Evolutionary conservation across 2,113 vertebrate species (phyloP).

Genomic region (Hassar affinis): DNA sequence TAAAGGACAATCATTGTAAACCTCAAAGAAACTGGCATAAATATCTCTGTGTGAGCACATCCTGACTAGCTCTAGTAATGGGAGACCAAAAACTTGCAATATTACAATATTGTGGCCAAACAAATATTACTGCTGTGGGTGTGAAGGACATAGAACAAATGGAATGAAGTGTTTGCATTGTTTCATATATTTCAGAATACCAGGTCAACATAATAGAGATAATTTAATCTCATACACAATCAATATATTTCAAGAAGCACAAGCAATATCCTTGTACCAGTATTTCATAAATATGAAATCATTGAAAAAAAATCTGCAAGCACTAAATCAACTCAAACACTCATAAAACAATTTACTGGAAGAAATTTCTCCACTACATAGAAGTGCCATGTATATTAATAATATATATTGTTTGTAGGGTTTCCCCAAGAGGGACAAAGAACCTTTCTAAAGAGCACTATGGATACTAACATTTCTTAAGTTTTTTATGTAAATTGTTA

Average conservation of each 20-base stretch:
- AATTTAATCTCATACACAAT: neutral
- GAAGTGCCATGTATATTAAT: neutral
- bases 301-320: neutral
- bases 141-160: neutral
- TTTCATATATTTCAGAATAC: slow-evolving; percentile 3
- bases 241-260: neutral
- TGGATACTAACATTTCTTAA: neutral
- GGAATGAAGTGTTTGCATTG: neutral
- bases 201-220: slow-evolving; percentile 1
- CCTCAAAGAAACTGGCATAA: slow-evolving; percentile 4
- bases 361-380: neutral
- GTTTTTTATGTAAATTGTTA: neutral
- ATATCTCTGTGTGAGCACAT: neutral
- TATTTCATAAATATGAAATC: slow-evolving; percentile 1
- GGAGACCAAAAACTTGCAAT: neutral
- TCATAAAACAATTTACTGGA: slow-evolving; percentile 4
- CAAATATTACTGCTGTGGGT: neutral
- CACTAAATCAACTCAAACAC: neutral
- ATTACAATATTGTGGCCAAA: neutral
- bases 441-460: neutral
- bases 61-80: neutral
- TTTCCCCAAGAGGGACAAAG: neutral
- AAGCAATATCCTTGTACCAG: slow-evolving; percentile 15
- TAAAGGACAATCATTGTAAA: slow-evolving; percentile 23
- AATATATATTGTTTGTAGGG: neutral